A percentile compares a stretch with the other conserved stretches of the same genome.
Conservation (phyloP, 2,888 invertebrate genomes). For the Hylaea fasciaria region DNA sequence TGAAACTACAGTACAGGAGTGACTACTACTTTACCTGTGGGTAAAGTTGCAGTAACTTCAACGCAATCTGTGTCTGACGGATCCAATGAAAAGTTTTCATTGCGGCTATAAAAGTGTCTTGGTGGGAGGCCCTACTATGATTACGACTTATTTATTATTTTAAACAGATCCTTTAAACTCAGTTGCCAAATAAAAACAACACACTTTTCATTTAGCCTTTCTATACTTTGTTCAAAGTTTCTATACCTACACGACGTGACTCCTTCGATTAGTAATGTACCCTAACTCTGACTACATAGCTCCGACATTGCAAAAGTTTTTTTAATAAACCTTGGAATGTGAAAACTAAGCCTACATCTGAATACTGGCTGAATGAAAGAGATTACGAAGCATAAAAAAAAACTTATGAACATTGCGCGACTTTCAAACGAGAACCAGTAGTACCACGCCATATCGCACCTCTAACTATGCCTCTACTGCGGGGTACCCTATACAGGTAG, state of each 20-base stretch:
- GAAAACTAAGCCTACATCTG: no score
- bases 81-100: slow-evolving; percentile 61
- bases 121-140: slow-evolving; percentile 52
- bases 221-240: no score
- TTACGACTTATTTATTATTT: no score
- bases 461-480: slow-evolving; percentile 38
- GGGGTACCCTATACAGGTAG: slow-evolving; percentile 57
- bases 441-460: slow-evolving; percentile 34
- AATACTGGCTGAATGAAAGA: no score
- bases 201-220: no score
- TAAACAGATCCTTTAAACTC: no score
- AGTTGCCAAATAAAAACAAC: no score
- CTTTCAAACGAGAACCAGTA: slow-evolving; percentile 32
- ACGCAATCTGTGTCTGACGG: slow-evolving; percentile 11
- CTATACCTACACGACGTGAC: no score
- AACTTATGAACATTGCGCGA: neutral
- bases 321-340: no score
- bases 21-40: neutral
- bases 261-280: no score
- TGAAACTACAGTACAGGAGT: neutral
- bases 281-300: no score
- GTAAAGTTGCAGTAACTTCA: slow-evolving; percentile 1
- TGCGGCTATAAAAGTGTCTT: slow-evolving; percentile 67
- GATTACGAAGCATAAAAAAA: neutral
- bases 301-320: no score